Conservation (phyloP, 2,888 invertebrate species). For the Caenorhabditis panamensis region DNA sequence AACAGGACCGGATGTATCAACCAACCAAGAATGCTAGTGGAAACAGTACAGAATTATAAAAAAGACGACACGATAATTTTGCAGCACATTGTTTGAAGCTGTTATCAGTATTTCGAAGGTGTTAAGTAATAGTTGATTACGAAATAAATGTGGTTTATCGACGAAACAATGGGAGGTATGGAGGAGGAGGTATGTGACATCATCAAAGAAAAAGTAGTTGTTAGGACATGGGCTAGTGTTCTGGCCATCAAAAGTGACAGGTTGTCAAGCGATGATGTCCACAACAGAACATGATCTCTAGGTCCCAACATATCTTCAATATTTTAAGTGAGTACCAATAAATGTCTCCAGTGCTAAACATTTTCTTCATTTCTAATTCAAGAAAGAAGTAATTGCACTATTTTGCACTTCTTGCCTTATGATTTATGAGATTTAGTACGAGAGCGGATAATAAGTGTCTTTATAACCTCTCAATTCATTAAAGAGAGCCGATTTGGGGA, state of each 20-base stretch:
- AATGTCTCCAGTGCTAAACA: too few relatives aligned
- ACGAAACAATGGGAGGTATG: conserved; percentile 45
- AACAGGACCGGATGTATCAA: too few relatives aligned
- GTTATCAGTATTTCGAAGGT: conserved; percentile 36
- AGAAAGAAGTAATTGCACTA: neutral
- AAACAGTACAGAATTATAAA: too few relatives aligned
- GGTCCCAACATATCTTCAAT: conserved; percentile 8
- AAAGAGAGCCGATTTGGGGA: conserved; percentile 42
- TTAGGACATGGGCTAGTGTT: conserved; percentile 40
- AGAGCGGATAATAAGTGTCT: conserved; percentile 37
- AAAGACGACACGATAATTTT: neutral
- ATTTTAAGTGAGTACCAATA: too few relatives aligned
- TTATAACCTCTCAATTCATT: conserved; percentile 49
- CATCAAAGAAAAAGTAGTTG: conserved; percentile 37
- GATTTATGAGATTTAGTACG: conserved; percentile 18
- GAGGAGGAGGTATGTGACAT: conserved; percentile 33
- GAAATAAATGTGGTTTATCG: conserved; percentile 38
- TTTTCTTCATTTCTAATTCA: neutral
- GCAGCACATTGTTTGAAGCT: conserved; percentile 11
- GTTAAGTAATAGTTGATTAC: conserved; percentile 43
- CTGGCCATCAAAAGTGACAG: conserved; percentile 54
- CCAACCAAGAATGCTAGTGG: too few relatives aligned
- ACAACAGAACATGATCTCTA: conserved; percentile 25
- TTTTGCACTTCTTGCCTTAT: neutral
- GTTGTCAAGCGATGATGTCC: conserved; percentile 45